Evolutionary conservation across 1,140 invertebrate genomes (phyloP).

Genomic region (Brachionus paranguensis): DNA sequence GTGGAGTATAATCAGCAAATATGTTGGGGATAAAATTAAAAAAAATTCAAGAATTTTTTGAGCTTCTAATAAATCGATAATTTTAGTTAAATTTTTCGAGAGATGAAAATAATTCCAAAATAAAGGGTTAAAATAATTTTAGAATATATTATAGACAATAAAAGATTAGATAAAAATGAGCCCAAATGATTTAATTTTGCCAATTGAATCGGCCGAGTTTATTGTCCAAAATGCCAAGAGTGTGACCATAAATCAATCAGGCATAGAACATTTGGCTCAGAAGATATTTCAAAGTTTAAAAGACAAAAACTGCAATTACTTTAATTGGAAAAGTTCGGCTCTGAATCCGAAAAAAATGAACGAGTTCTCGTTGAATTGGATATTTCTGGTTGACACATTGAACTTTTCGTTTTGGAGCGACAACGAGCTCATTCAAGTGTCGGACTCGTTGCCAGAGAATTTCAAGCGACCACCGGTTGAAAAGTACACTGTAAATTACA

Average conservation of each 20-base stretch:
- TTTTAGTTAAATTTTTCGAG: neutral
- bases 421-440: conserved; percentile 51
- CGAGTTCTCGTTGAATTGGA: conserved; percentile 47
- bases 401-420: conserved; percentile 92
- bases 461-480: conserved; percentile 9
- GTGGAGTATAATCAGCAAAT: neutral
- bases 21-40: neutral
- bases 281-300: conserved; percentile 33
- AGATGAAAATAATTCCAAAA: neutral
- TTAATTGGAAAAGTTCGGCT: conserved; percentile 33
- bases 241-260: neutral
- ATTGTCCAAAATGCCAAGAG: conserved; percentile 4
- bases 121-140: neutral
- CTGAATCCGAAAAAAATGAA: conserved; percentile 33
- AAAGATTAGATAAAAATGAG: neutral
- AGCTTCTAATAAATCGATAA: neutral
- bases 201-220: conserved; percentile 32
- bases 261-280: neutral
- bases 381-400: conserved; percentile 80
- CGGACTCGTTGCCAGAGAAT: conserved; percentile 42
- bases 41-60: neutral
- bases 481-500: conserved; percentile 61
- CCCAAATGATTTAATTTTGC: neutral
- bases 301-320: conserved; percentile 34
- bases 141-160: neutral